Base-by-base conservation (phyloP, 2,888 invertebrate genomes). In the Cantharis lateralis region DNA sequence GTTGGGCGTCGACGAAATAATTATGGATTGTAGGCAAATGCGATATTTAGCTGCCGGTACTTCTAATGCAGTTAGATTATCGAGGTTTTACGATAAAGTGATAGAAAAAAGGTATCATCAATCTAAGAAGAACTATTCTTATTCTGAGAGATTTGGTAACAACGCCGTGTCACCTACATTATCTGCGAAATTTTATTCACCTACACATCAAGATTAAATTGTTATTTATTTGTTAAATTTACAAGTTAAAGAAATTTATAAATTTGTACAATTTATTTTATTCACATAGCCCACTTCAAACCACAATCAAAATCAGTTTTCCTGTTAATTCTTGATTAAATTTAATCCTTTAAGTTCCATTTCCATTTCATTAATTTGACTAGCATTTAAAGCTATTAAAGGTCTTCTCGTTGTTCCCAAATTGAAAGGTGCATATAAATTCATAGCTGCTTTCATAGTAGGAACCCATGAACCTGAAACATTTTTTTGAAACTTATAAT, bases 1-100 rank as follows among this genome's bases (percentile, higher is more conserved):
- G 87, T 97, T 96, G 87, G 95, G 96, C 0, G 96, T 96, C 0
- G 98, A 98, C 88, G 98, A 98, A 90, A 95, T 98, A 85, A 93
- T 95, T 88, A 90, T 98, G 79, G 97, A 93, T 84, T 92, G 92
- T 81, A 90, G 92, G 81, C 93, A 93, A 83, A 88, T 91, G 0
- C 93, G 96, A 81, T 95, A 96, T 80, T 89, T 98, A 78, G 96
- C 97, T n/a, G 96, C 98, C 5, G 98, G 98, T 1, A 95, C 96
- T 3, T 96, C 97, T 75, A 97, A 98, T 86, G 94, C 98, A 10
- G 97, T 99, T 0, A 98, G 98, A 88, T 88, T 99, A 26, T 95
- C 96, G 2, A 91, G 97, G 85, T 99, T 98, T 89, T 98, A 98
- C 87, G 98, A 99, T 89, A 96, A 96, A 89, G 93, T 94, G 11